Evolutionary conservation across 2,797 vertebrate species (phyloP), one percentile per base, ranked within the genome.

Genomic region (Erethizon dorsatum): DNA sequence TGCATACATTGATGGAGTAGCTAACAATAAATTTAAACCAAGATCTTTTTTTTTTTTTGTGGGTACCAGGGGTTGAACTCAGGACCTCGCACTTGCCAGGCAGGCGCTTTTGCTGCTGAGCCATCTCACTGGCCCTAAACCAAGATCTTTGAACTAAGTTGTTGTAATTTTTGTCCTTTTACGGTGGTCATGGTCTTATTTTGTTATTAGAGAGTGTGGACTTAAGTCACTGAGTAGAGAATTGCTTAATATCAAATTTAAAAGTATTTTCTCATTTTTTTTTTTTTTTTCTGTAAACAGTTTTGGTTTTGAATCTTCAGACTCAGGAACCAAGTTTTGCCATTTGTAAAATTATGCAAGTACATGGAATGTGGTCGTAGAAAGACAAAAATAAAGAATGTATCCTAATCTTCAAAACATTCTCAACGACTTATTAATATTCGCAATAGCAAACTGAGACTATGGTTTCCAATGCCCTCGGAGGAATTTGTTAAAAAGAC

Each of bases 221-320:
- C 56, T 91, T 57, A 73, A 88, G 37, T 24, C 26, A 61, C 31
- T 31, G 7, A 82, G 37, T 28, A 87, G 5, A 56, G 54, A 73
- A 37, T 83, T 90, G 63, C 37, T 87, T 88, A 92, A 91, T 65
- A 71, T 96, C 20, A 90, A 92, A 83, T 77, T 52, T 10, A 84
- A 63, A 94, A 79, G 1, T 31, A 41, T 87, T 92, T 96, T 54
- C 14, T 92, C 20, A 57, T 33, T 86, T 57, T 7, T 57, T 57
- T 57, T 57, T 57, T 22, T 50, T 50, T 37, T 22, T 67, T n/a
- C 28, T 83, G 80, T 54, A 94, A 90, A 63, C 17, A 91, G 78
- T 79, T 82, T 89, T 84, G 7, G 2, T 4, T 67, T 90, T 88
- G 45, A 56, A 59, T 13, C 20, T 88, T 86, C 24, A 63, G n/a